Base-by-base conservation (phyloP, 2,113 vertebrate genomes). In the Trematocara variabile region DNA sequence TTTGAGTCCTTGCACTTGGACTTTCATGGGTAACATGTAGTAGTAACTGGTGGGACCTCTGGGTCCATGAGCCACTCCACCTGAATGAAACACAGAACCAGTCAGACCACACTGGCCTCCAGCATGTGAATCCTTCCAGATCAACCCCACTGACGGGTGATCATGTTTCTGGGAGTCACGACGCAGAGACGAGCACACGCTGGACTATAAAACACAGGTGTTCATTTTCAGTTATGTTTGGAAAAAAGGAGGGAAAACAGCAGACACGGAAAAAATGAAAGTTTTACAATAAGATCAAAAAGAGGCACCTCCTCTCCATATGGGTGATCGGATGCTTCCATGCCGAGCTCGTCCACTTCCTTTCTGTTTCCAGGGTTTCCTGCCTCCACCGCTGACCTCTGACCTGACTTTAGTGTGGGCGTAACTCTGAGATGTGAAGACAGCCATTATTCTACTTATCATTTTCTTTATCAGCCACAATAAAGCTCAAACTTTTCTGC, bases 11-110 rank as follows among this genome's bases (percentile, higher is more conserved):
- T 95, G 90, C 1, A 97, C 97, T 4, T 97, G 94, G 3, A 98
- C 82, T 58, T 98, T 97, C 97, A 99, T 97, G 77, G 98, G 98
- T 68, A 98, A 48, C 98, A 99, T 98, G 95, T 98, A 98, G 90
- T 96, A 98, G 90, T 97, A 99, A 80, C 98, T 98, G 3, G 94
- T 99, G 20, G 98, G 98, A 2, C 98, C 98, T 52, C 98, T 94
- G 6, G 98, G 98, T 18, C 98, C 98, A 0, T 97, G 97, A 53
- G 96, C 85, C 5, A 97, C 53, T 2, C 98, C 98, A 25, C 98
- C 98, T 99, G 25, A 25, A 25, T 25, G 25, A 25, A 25, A 25
- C 25, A 3, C 25, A 3, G 25, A 25, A 25, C 25, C 25, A 25
- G 25, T 28, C 3, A 28, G 25, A 28, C 25, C 25, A 3, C 2